Conservation (phyloP, 2,797 vertebrate genomes). For the Danio aesculapii region DNA sequence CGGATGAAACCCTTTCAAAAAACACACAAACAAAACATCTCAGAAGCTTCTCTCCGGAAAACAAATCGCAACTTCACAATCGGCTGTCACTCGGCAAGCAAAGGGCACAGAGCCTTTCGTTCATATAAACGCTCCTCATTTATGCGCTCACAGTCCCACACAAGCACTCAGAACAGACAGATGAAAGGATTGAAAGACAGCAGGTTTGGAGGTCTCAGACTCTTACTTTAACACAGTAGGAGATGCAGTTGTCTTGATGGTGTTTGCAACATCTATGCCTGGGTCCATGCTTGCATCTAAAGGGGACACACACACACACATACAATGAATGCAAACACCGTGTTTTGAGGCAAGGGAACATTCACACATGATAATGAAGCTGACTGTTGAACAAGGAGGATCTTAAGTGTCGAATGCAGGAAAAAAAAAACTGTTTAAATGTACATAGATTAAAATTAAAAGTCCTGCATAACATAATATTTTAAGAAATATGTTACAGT, state of each 20-base stretch:
- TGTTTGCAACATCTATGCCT: constrained; percentile 98
- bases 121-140: neutral
- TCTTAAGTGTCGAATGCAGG: neutral
- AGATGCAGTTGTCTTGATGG: constrained; percentile 97
- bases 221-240: constrained; percentile 97
- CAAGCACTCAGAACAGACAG: constrained; percentile 1
- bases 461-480: no score
- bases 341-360: neutral
- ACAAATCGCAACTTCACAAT: neutral
- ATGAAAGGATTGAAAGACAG: constrained; percentile 2
- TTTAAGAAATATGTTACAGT: no score
- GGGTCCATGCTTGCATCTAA: constrained; percentile 94
- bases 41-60: neutral
- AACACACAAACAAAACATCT: neutral
- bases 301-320: constrained; percentile 58
- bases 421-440: neutral
- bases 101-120: constrained; percentile 13
- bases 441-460: no score
- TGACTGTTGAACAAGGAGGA: neutral
- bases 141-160: constrained; percentile 1
- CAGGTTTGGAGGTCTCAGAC: constrained; percentile 4
- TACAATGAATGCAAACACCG: constrained; percentile 1
- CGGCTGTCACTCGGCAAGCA: neutral
- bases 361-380: constrained; percentile 1
- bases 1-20: constrained; percentile 89